Percentiles rank a stretch among this genome's conserved stretches.
These are phyloP conservation scores for Gonioctena quinquepunctata DNA, from an alignment of 1,140 invertebrate genomes.

Conservation along the genomic window DNA sequence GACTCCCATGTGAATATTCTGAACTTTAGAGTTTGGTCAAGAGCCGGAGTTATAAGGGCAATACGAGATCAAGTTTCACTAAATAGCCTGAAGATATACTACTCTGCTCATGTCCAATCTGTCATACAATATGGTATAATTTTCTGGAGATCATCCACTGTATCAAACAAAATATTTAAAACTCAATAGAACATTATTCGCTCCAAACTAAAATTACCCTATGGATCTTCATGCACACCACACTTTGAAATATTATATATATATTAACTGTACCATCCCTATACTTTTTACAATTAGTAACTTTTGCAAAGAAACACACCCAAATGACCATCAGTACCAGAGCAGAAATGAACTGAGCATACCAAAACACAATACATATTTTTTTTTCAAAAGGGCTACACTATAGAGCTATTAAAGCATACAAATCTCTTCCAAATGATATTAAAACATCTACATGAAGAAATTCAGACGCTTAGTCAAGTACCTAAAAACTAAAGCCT, in stretches of 20 bases:
- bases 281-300: neutral
- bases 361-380: too few relatives aligned
- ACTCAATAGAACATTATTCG: neutral
- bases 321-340: neutral
- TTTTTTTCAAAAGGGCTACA: too few relatives aligned
- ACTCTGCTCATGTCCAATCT: neutral
- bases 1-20: neutral
- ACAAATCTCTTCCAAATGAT: neutral
- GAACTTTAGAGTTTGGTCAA: neutral
- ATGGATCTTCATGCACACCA: neutral
- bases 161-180: neutral
- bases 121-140: neutral
- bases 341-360: neutral
- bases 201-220: neutral
- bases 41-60: neutral
- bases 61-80: neutral
- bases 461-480: neutral
- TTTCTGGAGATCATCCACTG: neutral
- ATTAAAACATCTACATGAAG: neutral
- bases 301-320: neutral
- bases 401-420: neutral
- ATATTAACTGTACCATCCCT: neutral
- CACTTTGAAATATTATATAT: neutral
- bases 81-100: neutral
- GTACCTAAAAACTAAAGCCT: too few relatives aligned